Conservation (phyloP, 2,113 vertebrate genomes). For the Cepphus grylle region DNA sequence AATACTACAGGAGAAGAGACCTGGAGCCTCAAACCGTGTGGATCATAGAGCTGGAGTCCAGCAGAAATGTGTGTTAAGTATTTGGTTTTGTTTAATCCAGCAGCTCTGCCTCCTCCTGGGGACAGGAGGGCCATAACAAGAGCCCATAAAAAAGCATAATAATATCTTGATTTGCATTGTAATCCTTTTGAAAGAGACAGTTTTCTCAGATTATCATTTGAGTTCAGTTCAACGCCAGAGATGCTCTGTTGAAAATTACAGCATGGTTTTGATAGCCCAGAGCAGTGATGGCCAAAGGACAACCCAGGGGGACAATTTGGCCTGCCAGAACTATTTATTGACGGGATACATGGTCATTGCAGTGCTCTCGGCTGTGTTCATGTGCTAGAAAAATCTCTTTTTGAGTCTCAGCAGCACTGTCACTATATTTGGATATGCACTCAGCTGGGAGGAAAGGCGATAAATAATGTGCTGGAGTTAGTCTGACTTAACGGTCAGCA, state of each 20-base stretch:
- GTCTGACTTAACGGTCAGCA: neutral
- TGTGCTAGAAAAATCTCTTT: neutral
- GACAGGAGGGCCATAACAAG: neutral
- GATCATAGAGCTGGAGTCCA: neutral
- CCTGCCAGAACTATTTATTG: constrained; percentile 12
- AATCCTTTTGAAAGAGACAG: neutral
- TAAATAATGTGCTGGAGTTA: neutral
- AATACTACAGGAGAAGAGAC: neutral
- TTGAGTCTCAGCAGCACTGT: neutral
- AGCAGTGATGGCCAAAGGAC: neutral
- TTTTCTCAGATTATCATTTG: neutral
- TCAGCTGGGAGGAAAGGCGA: neutral
- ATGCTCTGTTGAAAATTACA: neutral
- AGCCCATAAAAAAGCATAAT: neutral
- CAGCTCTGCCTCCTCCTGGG: neutral
- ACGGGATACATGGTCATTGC: neutral
- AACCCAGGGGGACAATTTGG: neutral
- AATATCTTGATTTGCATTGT: neutral
- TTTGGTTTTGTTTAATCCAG: neutral
- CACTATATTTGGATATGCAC: neutral
- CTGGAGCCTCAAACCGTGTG: neutral
- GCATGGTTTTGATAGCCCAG: neutral
- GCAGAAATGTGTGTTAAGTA: neutral
- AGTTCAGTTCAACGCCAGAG: neutral
- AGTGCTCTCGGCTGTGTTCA: neutral